Percentiles rank a stretch among this genome's conserved stretches.
Conservation (phyloP, 2,888 invertebrate species). For the Cyaniris semiargus region DNA sequence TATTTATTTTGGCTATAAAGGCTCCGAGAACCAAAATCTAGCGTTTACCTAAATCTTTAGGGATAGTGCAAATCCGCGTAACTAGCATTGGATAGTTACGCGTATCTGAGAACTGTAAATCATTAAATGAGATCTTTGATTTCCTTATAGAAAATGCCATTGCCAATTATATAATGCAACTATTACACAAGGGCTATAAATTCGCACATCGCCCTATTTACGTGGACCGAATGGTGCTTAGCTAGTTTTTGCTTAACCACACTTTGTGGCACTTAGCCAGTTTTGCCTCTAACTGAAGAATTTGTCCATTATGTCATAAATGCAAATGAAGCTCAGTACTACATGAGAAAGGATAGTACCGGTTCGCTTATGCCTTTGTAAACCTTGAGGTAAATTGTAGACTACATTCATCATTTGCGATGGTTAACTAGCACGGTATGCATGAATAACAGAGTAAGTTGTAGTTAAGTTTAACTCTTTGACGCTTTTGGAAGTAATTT, state of each 20-base stretch:
- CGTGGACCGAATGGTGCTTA: not conserved
- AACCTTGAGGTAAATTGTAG: slow-evolving; percentile 22
- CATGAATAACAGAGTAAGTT: not conserved
- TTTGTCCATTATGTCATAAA: slow-evolving; percentile 26
- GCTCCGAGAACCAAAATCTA: too few relatives aligned
- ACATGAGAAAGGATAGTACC: slow-evolving; percentile 29
- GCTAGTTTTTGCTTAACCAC: not conserved
- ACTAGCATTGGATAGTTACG: too few relatives aligned
- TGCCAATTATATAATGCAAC: not conserved
- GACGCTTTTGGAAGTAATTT: not conserved
- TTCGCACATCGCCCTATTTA: slow-evolving; percentile 4
- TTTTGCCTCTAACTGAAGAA: slow-evolving; percentile 9
- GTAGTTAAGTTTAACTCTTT: not conserved
- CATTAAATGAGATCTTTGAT: too few relatives aligned
- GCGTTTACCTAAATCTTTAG: too few relatives aligned
- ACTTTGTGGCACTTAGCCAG: not conserved
- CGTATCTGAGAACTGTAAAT: too few relatives aligned
- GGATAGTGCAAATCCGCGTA: too few relatives aligned
- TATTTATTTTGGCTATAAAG: too few relatives aligned
- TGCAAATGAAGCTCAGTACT: slow-evolving; percentile 16
- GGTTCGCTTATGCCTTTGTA: slow-evolving; percentile 21
- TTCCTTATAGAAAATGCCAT: too few relatives aligned
- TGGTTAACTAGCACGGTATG: not conserved
- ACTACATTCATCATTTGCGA: slow-evolving; percentile 1
- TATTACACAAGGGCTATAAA: not conserved